A percentile compares a stretch with the other conserved stretches of the same genome.
phyloP scores from a whole-genome alignment of 2,888 invertebrate species.

The Leucophenga maculata region DNA sequence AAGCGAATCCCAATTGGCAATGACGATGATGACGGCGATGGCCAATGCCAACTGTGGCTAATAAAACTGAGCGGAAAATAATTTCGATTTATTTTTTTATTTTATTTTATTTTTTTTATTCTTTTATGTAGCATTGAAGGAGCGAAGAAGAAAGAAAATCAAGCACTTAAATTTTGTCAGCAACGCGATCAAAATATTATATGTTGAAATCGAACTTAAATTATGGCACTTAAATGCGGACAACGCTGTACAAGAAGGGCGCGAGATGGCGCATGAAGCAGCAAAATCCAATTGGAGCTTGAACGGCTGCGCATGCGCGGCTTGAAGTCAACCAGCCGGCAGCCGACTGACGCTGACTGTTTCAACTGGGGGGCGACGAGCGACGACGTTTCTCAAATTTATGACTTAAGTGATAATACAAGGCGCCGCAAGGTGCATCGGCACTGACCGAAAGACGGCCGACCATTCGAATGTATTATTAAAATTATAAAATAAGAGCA shows the following conservation, averaged over 20 bases:
- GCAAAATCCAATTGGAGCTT: background rate
- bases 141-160: background rate
- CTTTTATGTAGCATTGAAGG: background rate
- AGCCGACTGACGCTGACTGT: too few relatives aligned
- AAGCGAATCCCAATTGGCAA: slow-evolving; percentile 4
- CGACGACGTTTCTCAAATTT: slow-evolving; percentile 37
- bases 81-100: background rate
- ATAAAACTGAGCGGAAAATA: slow-evolving; percentile 18
- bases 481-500: slow-evolving; percentile 5
- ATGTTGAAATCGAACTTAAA: slow-evolving; percentile 25
- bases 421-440: slow-evolving; percentile 54
- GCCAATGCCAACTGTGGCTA: slow-evolving; percentile 5
- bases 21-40: background rate
- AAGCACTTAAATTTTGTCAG: slow-evolving; percentile 22
- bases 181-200: slow-evolving; percentile 7
- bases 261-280: background rate
- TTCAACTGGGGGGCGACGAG: background rate
- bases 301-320: background rate
- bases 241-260: background rate
- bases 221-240: slow-evolving; percentile 17
- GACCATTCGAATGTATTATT: background rate
- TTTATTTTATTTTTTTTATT: background rate
- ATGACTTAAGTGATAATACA: slow-evolving; percentile 51
- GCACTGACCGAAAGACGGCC: background rate
- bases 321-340: background rate